Evolutionary conservation across 2,888 invertebrate species (phyloP), one percentile per base, ranked within the genome.

Genomic region (Pharmacophagus antenor): DNA sequence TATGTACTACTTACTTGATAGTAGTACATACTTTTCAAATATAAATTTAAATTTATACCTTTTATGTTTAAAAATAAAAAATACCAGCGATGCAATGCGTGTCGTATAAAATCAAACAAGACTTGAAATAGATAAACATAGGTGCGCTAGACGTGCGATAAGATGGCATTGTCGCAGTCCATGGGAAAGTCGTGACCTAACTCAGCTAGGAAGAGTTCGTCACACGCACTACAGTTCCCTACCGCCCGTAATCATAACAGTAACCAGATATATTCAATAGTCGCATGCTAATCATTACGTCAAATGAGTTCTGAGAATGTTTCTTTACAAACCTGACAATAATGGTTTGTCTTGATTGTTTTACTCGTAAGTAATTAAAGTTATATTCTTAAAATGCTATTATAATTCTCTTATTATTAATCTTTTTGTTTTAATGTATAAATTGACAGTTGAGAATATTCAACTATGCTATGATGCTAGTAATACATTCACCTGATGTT

Each of bases 171-270:
- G 72, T 72, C 56, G 67, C 62, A 62, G 64, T 62, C 61, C 69
- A 73, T 76, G 74, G 67, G 74, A 76, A 74, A 58, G 62, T 54
- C 62, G 61, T 65, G 67, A 66, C 67, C 66, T 69, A 70, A 69
- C 70, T 65, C 69, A 69, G 70, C 52, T 59, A 54, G 57, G 58
- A 48, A 67, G 67, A 70, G 65, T 69, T 66, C 64, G 68, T 67
- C 63, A 61, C 20, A 51, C 37, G 37, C 37, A 15, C 20, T 20
- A 63, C 57, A 62, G n/a, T 15, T 18, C 47, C 31, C 54, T 25
- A 55, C 4, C 60, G 60, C 58, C 8, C 42, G 57, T 46, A 42
- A 55, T 58, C 47, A 48, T 54, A 50, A 62, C 54, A 48, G 56
- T 51, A 50, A 56, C 20, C 2, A 7, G 23, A 44, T 37, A 52